Evolutionary conservation across 1,140 invertebrate genomes (phyloP).

Genomic region (Macrocentrus cingulum): DNA sequence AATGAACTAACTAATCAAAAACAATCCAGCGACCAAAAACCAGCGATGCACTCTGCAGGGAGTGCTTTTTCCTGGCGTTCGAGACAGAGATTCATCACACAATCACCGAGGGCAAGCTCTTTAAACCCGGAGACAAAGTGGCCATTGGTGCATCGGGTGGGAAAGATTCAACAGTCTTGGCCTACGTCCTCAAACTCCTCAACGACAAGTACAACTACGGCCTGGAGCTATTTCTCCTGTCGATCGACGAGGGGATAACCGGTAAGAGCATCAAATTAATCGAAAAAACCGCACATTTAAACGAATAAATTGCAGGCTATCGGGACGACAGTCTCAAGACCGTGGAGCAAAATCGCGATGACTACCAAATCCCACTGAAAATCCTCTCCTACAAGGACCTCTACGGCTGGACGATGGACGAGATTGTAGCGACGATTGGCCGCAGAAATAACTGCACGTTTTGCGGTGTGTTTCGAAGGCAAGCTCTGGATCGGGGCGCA

Average conservation of each 20-base stretch:
- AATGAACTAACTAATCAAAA: background rate
- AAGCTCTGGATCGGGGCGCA: constrained; percentile 94
- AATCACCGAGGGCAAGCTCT: constrained; percentile 82
- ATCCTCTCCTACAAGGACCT: constrained; percentile 97
- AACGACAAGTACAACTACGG: constrained; percentile 93
- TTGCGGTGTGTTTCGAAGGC: constrained; percentile 95
- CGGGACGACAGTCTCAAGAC: constrained; percentile 97
- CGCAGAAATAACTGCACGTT: constrained; percentile 99
- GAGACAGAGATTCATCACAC: constrained; percentile 97
- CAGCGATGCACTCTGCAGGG: constrained; percentile 88
- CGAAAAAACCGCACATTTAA: background rate
- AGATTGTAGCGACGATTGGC: constrained; percentile 93
- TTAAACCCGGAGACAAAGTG: constrained; percentile 83
- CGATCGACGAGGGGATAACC: constrained; percentile 98
- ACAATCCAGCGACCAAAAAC: constrained; percentile 81
- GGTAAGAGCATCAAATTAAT: constrained; percentile 51
- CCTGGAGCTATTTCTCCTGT: constrained; percentile 87
- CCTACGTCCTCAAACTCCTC: constrained; percentile 86
- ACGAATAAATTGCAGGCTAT: constrained; percentile 70
- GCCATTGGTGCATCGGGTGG: constrained; percentile 97
- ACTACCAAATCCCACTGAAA: constrained; percentile 93
- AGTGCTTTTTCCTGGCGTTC: constrained; percentile 93
- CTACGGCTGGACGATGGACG: constrained; percentile 99
- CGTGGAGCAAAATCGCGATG: constrained; percentile 89
- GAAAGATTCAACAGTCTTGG: constrained; percentile 98